Conservation (phyloP, 2,888 invertebrate genomes). For the Pantelozetes paolii region DNA sequence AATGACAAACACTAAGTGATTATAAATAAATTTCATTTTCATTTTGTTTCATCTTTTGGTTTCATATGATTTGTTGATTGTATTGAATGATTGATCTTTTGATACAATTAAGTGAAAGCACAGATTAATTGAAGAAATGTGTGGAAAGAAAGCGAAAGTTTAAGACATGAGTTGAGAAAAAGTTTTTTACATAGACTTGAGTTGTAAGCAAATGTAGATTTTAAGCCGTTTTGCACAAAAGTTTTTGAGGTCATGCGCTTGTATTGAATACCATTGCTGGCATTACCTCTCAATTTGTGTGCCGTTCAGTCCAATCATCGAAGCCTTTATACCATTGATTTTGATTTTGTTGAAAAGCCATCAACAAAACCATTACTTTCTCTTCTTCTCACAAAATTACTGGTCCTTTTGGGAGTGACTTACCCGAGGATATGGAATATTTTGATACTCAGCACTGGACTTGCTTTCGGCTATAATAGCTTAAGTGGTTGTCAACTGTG, state of each 20-base stretch:
- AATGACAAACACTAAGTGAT: background rate
- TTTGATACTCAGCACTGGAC: no score
- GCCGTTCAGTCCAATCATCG: slow-evolving; percentile 6
- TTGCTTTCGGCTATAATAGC: no score
- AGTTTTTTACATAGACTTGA: background rate
- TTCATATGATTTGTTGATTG: no score
- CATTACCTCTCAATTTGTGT: background rate
- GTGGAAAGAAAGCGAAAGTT: background rate
- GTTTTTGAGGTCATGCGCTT: slow-evolving; percentile 31
- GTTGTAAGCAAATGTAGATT: background rate
- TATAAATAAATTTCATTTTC: background rate
- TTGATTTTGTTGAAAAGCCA: slow-evolving; percentile 5
- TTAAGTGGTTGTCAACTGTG: no score
- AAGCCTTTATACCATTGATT: background rate
- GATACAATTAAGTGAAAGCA: no score
- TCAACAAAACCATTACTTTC: background rate
- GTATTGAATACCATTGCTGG: background rate
- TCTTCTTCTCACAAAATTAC: background rate
- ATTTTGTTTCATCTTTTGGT: background rate
- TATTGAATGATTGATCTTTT: no score
- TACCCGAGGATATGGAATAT: no score
- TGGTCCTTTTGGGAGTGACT: background rate
- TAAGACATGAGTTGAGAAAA: background rate
- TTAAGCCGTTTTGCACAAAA: slow-evolving; percentile 26
- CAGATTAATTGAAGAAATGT: no score